These are phyloP conservation scores for Drosophila willistoni DNA, from an alignment of 1,140 invertebrate species.

Conservation along the genomic window DNA sequence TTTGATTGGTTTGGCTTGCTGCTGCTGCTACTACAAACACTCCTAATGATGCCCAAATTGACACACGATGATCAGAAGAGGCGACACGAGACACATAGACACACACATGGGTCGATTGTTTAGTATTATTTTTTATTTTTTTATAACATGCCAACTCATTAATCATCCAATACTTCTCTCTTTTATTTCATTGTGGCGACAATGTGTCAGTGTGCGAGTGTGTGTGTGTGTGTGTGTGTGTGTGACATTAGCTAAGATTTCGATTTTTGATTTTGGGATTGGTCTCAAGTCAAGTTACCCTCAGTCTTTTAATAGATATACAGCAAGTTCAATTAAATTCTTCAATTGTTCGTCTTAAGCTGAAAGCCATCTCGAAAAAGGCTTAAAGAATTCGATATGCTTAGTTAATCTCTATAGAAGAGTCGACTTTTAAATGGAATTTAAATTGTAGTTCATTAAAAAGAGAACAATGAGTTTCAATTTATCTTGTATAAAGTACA, in stretches of 20 bases:
- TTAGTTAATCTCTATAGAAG: constrained; percentile 4
- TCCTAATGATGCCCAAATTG: constrained; percentile 81
- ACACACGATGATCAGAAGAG: constrained; percentile 75
- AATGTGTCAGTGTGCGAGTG: constrained; percentile 56
- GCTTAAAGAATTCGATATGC: constrained; percentile 30
- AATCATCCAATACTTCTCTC: constrained; percentile 70
- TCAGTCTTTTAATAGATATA: constrained; percentile 27
- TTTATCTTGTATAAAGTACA: too few species aligned
- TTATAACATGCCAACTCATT: constrained; percentile 56
- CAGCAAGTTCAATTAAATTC: constrained; percentile 55
- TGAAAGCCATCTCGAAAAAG: constrained; percentile 73
- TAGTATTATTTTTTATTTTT: constrained; percentile 19
- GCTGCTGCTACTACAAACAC: constrained; percentile 34
- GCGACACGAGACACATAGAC: constrained; percentile 55
- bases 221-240: constrained; percentile 29
- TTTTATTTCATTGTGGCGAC: constrained; percentile 52
- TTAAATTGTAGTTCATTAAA: neutral
- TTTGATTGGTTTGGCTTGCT: constrained; percentile 35
- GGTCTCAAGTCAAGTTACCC: constrained; percentile 13
- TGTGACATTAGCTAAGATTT: constrained; percentile 51
- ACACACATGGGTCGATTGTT: constrained; percentile 39
- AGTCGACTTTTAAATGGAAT: neutral
- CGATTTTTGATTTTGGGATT: constrained; percentile 57
- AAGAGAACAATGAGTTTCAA: neutral
- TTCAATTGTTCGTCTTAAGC: constrained; percentile 70